Base-by-base conservation (phyloP, 2,888 invertebrate species). In the Megalurothrips usitatus region DNA sequence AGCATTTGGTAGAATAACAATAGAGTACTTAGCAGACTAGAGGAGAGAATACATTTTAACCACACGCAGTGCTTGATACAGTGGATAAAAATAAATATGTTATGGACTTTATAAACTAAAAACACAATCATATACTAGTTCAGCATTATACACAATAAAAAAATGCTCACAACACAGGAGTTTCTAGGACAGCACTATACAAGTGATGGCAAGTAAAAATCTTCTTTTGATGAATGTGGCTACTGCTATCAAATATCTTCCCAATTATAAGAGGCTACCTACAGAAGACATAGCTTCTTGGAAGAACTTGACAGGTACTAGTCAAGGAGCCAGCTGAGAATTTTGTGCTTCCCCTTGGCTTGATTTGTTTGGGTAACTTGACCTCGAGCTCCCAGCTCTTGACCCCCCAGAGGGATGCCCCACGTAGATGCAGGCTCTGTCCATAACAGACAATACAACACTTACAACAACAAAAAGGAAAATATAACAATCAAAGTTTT, bases 381-480 rank as follows among this genome's bases (percentile, higher is more conserved):
- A 75, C 68, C 68, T 0, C 68, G 68, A 75, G 68, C 68, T 12
- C 68, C 68, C n/a, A 26, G 68, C 68, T 75, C 68, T 75, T 75
- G 68, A 75, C 23, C 26, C 68, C 68, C 68, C n/a, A 9, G 23
- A 75, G 68, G 23, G 68, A 8, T 23, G 68, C 26, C 26, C 68
- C 68, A 75, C 12, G 68, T 23, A 75, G 68, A 75, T 75, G 68
- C 68, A 75, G 68, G 68, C 26, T 75, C 68, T 75, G 68, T 75
- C 68, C 68, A 75, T 75, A 75, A 75, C 68, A 75, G 68, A 75
- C 68, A 75, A 75, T 26, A 75, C 23, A 75, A 75, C 68, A 75
- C 68, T 75, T 75, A 75, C 68, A 75, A 75, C 23, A 26, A 23
- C 26, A 26, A 75, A 75, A 26, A 26, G 11, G 12, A 8, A 23